phyloP scores from a whole-genome alignment of 2,113 vertebrate species.

The Alces alces region DNA sequence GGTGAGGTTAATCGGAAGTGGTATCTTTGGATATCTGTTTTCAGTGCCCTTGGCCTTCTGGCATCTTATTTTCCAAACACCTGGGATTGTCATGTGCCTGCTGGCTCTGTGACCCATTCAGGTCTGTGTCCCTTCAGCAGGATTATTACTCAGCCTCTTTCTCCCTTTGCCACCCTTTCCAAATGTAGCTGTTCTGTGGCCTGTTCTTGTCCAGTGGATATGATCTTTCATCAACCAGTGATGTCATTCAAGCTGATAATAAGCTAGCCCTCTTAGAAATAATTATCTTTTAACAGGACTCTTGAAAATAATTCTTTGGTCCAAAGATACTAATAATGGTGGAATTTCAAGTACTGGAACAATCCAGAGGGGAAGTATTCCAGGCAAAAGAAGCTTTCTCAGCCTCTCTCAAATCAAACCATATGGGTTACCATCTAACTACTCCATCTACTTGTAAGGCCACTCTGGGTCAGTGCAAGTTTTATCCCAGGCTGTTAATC shows the following conservation, averaged over 20 bases:
- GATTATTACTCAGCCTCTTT: not conserved
- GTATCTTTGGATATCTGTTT: not conserved
- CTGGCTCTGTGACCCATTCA: not conserved
- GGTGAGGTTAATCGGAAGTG: not conserved
- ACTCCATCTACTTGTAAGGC: not conserved
- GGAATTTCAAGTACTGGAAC: not conserved
- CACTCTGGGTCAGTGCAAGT: not conserved
- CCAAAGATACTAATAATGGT: not conserved
- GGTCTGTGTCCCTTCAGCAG: not conserved
- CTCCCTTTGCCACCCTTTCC: not conserved
- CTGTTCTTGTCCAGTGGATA: not conserved
- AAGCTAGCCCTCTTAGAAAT: not conserved
- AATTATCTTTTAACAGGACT: not conserved
- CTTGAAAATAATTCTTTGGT: not conserved
- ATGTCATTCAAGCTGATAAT: not conserved
- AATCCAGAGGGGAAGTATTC: not conserved
- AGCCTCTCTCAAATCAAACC: not conserved
- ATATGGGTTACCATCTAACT: not conserved
- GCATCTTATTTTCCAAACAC: not conserved
- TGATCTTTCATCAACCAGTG: conserved; percentile 6
- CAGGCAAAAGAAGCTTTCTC: not conserved
- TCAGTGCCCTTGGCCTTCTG: not conserved
- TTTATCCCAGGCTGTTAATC: not conserved
- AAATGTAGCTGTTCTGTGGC: not conserved
- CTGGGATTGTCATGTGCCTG: not conserved